These are phyloP conservation scores for Sinocyclocheilus grahami DNA, from an alignment of 2,113 vertebrate genomes.

Conservation along the genomic window DNA sequence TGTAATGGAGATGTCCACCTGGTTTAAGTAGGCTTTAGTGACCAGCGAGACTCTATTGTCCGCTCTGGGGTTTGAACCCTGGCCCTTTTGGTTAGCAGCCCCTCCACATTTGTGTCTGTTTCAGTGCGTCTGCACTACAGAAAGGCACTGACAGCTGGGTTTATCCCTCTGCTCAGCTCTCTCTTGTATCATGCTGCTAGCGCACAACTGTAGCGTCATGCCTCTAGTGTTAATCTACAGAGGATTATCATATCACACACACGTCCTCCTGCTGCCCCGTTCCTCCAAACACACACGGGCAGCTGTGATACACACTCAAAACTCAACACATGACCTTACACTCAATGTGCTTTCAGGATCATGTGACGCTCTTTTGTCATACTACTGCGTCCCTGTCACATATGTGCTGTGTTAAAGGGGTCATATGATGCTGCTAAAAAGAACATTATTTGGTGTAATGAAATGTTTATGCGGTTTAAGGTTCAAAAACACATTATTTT, in stretches of 20 bases:
- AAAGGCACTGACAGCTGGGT: slow-evolving; percentile 47
- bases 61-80: slow-evolving; percentile 1
- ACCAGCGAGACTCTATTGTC: not conserved
- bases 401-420: not conserved
- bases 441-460: too few relatives aligned
- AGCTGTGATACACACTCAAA: not conserved
- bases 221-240: slow-evolving; percentile 30
- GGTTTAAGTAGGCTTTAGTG: not conserved
- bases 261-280: slow-evolving; percentile 3
- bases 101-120: not conserved
- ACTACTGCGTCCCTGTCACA: not conserved
- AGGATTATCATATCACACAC: slow-evolving; percentile 26
- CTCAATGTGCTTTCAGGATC: slow-evolving; percentile 9
- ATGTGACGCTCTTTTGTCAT: not conserved
- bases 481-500: too few relatives aligned
- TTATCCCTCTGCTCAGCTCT: slow-evolving; percentile 5
- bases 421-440: too few relatives aligned
- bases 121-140: not conserved
- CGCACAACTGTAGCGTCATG: not conserved
- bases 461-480: too few relatives aligned
- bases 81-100: not conserved
- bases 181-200: slow-evolving; percentile 14
- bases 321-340: slow-evolving; percentile 8
- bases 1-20: not conserved
- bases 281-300: not conserved